A percentile compares a stretch with the other conserved stretches of the same genome.
Conservation (phyloP, 2,888 invertebrate species). For the Cerastoderma edule region DNA sequence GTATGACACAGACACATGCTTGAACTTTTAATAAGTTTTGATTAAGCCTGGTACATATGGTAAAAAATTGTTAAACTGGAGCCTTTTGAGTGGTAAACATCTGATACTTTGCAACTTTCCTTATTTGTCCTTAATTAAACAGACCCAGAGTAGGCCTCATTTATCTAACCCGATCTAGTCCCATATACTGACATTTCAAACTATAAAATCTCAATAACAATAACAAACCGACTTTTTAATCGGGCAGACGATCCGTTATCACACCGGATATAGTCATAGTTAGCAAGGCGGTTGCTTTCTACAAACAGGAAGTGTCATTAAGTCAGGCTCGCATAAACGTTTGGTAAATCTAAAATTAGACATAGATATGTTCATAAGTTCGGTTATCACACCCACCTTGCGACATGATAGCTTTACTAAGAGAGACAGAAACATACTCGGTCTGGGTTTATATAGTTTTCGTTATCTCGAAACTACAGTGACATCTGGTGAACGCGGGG, state of each 20-base stretch:
- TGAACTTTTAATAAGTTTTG: too few species aligned
- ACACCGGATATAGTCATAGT: background rate
- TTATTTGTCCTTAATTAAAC: background rate
- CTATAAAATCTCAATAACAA: background rate
- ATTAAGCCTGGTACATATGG: too few species aligned
- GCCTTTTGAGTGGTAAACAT: background rate
- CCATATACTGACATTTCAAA: slow-evolving; percentile 2
- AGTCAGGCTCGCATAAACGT: background rate
- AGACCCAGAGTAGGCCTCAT: background rate
- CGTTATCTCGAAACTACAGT: too few species aligned
- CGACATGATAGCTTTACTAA: background rate
- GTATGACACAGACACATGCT: too few species aligned
- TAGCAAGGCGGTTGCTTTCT: background rate
- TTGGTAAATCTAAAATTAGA: background rate
- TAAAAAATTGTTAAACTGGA: too few species aligned
- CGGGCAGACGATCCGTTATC: background rate
- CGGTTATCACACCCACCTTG: background rate
- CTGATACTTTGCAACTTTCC: background rate
- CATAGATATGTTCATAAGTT: background rate
- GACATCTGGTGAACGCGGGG: too few species aligned
- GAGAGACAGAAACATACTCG: too few species aligned
- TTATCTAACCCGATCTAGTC: background rate
- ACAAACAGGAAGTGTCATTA: background rate
- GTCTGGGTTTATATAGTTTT: too few species aligned
- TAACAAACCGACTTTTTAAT: too few species aligned